Evolutionary conservation across 2,797 vertebrate genomes (phyloP), one percentile per base, ranked within the genome.

Genomic region (Bryconaethiops microstoma): DNA sequence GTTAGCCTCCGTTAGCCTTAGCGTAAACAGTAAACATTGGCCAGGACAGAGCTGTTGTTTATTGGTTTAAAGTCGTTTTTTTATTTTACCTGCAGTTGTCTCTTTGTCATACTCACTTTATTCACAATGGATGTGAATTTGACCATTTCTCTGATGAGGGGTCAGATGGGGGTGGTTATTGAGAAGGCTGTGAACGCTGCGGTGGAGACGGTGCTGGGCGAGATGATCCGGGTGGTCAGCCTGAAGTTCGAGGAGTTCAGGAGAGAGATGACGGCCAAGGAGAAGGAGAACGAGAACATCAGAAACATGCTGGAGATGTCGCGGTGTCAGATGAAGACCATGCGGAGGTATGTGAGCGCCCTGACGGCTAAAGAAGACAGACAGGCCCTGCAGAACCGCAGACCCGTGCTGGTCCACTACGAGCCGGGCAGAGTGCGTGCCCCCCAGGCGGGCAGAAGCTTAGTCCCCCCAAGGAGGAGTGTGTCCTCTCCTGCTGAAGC

Each of bases 161-260:
- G 94, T 8, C 94, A 95, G 89, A 93, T 95, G 93, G 94, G 94
- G 0, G 78, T 90, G 0, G 94, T 94, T 76, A 93, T 95, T 0
- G 94, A 95, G 88, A 91, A 91, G 42, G 94, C 94, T 0, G 94
- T 95, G 74, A 94, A 93, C 68, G 91, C 85, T 0, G 94, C 94
- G 0, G 94, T 95, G 81, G 94, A 95, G 87, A 94, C 91, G 0
- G 94, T 95, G 45, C 80, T 95, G 87, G 92, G 93, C 0, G 94
- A 95, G 87, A 95, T 95, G 94, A 92, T 94, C 10, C 92, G 90
- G 69, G 92, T 95, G 59, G 93, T 95, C 0, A 93, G 94, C 5
- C 88, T 92, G 9, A 95, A 93, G 50, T 94, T 95, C 19, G 94
- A 94, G 87, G 94, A 95, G 77, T 86, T 94, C 67, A 93, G 93